Conservation (phyloP, 2,113 vertebrate species). For the Vanacampus margaritifer region DNA sequence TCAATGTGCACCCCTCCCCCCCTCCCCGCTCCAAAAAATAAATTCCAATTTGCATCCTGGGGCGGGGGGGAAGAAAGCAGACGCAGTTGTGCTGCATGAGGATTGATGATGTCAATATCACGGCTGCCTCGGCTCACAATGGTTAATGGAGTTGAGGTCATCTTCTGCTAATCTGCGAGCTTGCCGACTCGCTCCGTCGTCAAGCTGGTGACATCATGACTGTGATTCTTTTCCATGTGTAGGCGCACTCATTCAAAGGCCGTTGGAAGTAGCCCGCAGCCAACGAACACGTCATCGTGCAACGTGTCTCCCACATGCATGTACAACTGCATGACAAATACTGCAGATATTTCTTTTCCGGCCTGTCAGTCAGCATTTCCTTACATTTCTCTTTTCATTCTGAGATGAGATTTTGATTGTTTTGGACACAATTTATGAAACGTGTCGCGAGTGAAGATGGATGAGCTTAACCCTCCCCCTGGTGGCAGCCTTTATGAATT, state of each 20-base stretch:
- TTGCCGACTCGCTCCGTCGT: conserved; percentile 34
- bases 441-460: background rate
- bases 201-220: conserved; percentile 52
- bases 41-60: conserved; percentile 45
- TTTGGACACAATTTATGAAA: background rate
- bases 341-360: too few relatives aligned
- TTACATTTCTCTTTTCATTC: background rate
- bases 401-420: background rate
- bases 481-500: conserved; percentile 1
- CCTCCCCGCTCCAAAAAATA: too few relatives aligned
- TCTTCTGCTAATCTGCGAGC: conserved; percentile 45
- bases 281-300: background rate
- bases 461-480: background rate
- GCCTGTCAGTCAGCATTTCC: background rate
- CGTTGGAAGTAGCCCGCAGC: background rate
- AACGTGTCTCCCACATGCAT: background rate
- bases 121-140: conserved; percentile 30
- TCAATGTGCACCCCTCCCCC: too few relatives aligned
- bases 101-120: conserved; percentile 37
- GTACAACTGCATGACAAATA: conserved; percentile 1
- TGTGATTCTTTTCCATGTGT: conserved; percentile 18
- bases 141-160: conserved; percentile 43
- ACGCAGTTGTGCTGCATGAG: conserved; percentile 26
- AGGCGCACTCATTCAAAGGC: conserved; percentile 5
- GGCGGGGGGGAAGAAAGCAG: conserved; percentile 8